phyloP scores from a whole-genome alignment of 2,797 vertebrate genomes.

The Basileuterus tristriatus region DNA sequence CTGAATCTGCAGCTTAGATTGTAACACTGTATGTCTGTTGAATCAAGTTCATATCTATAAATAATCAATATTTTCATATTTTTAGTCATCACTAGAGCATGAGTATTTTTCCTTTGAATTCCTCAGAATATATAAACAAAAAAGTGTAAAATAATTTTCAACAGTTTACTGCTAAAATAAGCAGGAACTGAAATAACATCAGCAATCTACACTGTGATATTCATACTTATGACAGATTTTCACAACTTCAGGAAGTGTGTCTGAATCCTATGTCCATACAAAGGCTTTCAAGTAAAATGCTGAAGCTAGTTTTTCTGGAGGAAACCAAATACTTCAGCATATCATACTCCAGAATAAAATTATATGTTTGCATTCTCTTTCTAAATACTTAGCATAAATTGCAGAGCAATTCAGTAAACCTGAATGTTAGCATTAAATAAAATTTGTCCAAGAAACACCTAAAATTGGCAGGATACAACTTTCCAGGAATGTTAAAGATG shows the following conservation, averaged over 20 bases:
- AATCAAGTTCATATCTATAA: not conserved
- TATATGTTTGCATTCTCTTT: not conserved
- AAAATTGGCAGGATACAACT: not conserved
- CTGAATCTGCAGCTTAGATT: not conserved
- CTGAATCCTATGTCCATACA: not conserved
- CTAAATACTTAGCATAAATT: not conserved
- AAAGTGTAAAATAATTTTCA: not conserved
- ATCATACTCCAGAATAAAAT: not conserved
- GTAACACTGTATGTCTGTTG: not conserved
- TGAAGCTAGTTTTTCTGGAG: not conserved
- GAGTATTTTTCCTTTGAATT: not conserved
- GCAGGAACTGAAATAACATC: not conserved
- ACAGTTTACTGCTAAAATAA: constrained; percentile 8
- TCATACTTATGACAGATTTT: not conserved
- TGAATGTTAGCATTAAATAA: not conserved
- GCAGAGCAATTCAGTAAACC: not conserved
- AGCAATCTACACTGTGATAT: not conserved
- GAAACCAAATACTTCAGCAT: not conserved
- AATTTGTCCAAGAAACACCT: not conserved
- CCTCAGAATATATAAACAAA: not conserved
- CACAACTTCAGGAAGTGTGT: not conserved
- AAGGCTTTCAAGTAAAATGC: not conserved
- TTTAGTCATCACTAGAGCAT: not conserved
- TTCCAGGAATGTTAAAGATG: not conserved
- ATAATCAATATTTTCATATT: not conserved